phyloP scores from a whole-genome alignment of 2,797 vertebrate species.

The Ctenosaura bakeri region DNA sequence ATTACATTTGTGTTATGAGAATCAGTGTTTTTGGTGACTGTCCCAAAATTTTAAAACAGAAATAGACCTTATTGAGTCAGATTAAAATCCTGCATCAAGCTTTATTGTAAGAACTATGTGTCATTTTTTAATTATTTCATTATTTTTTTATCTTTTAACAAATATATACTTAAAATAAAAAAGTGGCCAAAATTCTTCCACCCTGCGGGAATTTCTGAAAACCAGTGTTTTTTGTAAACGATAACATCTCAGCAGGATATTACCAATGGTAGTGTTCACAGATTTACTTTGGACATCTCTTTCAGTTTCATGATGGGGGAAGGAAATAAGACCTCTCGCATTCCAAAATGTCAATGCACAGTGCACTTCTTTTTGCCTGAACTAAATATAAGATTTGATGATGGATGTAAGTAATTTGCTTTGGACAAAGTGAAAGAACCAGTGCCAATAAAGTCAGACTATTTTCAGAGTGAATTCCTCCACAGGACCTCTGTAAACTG shows the following conservation, averaged over 20 bases:
- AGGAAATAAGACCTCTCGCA: background rate
- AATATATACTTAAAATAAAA: too few species aligned
- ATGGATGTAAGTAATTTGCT: constrained; percentile 24
- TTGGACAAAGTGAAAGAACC: background rate
- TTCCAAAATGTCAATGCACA: background rate
- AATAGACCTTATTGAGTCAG: too few species aligned
- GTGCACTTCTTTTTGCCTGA: background rate
- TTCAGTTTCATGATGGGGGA: background rate
- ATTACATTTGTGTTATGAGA: too few species aligned
- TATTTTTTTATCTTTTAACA: too few species aligned
- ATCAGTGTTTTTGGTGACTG: too few species aligned
- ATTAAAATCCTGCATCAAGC: too few species aligned
- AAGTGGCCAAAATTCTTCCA: too few species aligned
- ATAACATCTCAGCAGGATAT: background rate
- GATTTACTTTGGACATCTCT: background rate
- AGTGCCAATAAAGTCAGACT: constrained; percentile 11
- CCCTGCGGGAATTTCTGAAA: background rate
- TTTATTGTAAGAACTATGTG: too few species aligned
- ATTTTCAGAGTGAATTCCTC: constrained; percentile 9
- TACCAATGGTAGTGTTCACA: background rate
- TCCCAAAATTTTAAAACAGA: too few species aligned
- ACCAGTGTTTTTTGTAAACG: background rate
- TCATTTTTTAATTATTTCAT: too few species aligned
- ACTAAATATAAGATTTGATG: background rate
- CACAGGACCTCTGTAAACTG: background rate